Evolutionary conservation across 2,888 invertebrate species (phyloP).

Genomic region (Melipona bicolor): DNA sequence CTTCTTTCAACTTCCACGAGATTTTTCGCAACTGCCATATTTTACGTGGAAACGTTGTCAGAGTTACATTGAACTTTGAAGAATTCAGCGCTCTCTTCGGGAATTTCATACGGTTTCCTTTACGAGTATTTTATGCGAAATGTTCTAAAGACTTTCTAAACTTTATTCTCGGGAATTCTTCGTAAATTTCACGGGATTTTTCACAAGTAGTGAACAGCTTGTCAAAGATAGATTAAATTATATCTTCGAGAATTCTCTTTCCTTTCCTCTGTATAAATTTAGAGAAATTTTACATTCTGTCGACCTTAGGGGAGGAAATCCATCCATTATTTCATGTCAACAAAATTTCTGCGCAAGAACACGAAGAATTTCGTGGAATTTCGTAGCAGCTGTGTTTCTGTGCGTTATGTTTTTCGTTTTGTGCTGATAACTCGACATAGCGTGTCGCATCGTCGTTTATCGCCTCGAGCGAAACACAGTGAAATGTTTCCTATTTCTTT

Average conservation of each 20-base stretch:
- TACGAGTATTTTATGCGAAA: not conserved
- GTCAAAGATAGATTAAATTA: not conserved
- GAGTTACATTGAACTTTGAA: too few relatives aligned
- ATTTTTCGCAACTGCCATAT: too few relatives aligned
- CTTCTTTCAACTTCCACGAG: too few relatives aligned
- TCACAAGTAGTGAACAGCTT: not conserved
- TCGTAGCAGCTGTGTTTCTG: not conserved
- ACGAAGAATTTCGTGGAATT: not conserved
- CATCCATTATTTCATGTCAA: not conserved
- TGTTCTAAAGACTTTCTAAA: not conserved
- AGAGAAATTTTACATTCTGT: not conserved
- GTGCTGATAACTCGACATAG: not conserved
- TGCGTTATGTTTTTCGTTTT: not conserved
- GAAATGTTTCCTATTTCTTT: not conserved
- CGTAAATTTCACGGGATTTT: not conserved
- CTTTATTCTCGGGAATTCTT: not conserved
- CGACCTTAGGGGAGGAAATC: not conserved
- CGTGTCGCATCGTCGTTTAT: conserved; percentile 5
- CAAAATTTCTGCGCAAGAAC: not conserved
- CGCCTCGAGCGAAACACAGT: not conserved
- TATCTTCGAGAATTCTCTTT: not conserved
- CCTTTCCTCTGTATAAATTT: not conserved
- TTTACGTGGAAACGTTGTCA: too few relatives aligned
- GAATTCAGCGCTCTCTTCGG: not conserved
- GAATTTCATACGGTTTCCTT: not conserved